Evolutionary conservation across 2,113 vertebrate species (phyloP), one percentile per base, ranked within the genome.

Genomic region (Deroptyus accipitrinus): DNA sequence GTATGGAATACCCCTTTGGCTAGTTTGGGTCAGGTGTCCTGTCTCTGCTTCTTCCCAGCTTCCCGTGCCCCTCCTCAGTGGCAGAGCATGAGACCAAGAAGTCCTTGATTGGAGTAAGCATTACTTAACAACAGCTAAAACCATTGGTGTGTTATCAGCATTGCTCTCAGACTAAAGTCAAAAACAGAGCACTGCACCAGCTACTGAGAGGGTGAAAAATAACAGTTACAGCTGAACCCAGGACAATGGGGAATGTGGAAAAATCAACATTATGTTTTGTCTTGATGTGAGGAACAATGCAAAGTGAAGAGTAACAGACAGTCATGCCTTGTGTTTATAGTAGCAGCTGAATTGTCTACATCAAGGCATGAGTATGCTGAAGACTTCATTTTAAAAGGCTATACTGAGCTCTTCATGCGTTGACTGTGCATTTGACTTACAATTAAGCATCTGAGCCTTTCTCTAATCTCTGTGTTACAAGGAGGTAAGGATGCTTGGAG

Each of bases 401-500:
- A 0, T 35, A n/a, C 52, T 44, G 57, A 78, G 61, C 61, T 87
- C 49, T 85, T 87, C 37, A 57, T 59, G 24, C 9, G 15, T 77
- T 64, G 78, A 76, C 75, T 57, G 14, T 90, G 86, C 83, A 55
- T 64, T 93, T 92, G 63, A 83, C 82, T 39, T 46, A 85, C 42
- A 87, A 51, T 78, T 68, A 79, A 79, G 59, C 35, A 25, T 73
- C 69, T 68, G 41, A 86, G 86, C 59, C 31, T 83, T 79, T 28
- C 72, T 73, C 72, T 93, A 37, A 66, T 88, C 67, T 93, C 68
- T 80, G 54, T 85, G 84, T 66, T 62, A 83, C 79, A 69, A 69
- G 83, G 75, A 90, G 66, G 85, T 93, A 73, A 72, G 82, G 59
- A 76, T 69, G 92, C 92, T 91, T 82, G 33, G 73, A 79, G 62